Conservation (phyloP, 2,113 vertebrate genomes). For the Egretta garzetta region DNA sequence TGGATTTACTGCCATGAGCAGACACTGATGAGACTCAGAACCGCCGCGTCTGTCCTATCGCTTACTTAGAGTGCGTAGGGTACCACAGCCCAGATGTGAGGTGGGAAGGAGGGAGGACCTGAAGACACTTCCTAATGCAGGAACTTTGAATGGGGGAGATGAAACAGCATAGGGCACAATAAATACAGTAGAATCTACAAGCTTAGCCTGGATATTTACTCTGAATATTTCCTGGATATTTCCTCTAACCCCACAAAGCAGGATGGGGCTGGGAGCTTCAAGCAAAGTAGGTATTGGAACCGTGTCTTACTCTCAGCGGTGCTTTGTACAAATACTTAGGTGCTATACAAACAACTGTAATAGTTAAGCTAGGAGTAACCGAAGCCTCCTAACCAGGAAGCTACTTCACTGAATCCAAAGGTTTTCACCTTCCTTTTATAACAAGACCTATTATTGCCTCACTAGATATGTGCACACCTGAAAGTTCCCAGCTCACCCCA, state of each 20-base stretch:
- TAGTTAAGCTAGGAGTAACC: background rate
- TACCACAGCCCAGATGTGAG: background rate
- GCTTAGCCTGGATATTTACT: background rate
- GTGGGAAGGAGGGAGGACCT: background rate
- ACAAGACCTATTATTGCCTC: constrained; percentile 29
- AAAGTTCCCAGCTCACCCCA: constrained; percentile 29
- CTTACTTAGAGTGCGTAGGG: background rate
- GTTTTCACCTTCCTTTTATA: constrained; percentile 44
- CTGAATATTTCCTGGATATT: no score
- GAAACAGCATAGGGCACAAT: background rate
- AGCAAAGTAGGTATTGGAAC: background rate
- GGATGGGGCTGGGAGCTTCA: background rate
- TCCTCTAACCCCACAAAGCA: background rate
- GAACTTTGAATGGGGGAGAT: background rate
- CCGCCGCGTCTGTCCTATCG: rapidly evolving
- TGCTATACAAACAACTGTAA: background rate
- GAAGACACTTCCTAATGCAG: background rate
- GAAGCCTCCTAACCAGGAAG: constrained; percentile 11
- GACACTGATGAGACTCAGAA: background rate
- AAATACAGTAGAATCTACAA: background rate
- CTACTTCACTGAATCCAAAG: background rate
- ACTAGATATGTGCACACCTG: constrained; percentile 42
- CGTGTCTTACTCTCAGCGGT: background rate
- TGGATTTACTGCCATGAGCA: background rate
- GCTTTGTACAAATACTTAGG: background rate